Evolutionary conservation across 2,113 vertebrate genomes (phyloP), one percentile per base, ranked within the genome.

Genomic region (Alligator sinensis): DNA sequence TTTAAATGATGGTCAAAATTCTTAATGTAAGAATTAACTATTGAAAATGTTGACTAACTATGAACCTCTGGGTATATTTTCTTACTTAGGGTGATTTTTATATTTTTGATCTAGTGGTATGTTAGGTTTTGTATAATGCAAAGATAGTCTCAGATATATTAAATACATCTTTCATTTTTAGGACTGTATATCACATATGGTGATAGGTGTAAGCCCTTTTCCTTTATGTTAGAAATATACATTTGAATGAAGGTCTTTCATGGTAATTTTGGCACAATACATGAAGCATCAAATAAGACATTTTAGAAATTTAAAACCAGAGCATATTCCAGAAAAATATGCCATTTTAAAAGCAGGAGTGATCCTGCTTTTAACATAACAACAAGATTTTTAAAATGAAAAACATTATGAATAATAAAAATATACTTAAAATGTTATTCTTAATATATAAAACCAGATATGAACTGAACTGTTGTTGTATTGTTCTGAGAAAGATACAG

Each of bases 91-190:
- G 2, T 82, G 6, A 63, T 64, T 91, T 93, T 87, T 91, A 28
- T 6, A 2, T 84, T 96, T 94, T 30, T 90, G 54, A 83, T 90
- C 38, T 93, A 88, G 2, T 62, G 92, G 18, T 59, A 47, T 81
- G 11, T 90, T 86, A 63, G 47, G 60, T 55, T 86, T 93, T 95
- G 87, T 87, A 77, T 60, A 86, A 72, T 30, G 55, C 58, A 93
- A 93, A 78, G 58, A 54, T 80, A 76, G 61, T 17, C 47, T 47
- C 81, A 76, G 84, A n/a, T 80, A 12, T 89, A n/a, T 70, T 75
- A 91, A 64, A 75, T 84, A 81, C 86, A 34, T 77, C 2, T 22
- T 61, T 79, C 61, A 47, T 47, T 92, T 79, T 15, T 55, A 79
- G 74, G 1, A 47, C 28, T 80, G 13, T 68, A 30, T 2, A 62